Evolutionary conservation across 2,113 vertebrate genomes (phyloP).

Genomic region (Arothron firmamentum): DNA sequence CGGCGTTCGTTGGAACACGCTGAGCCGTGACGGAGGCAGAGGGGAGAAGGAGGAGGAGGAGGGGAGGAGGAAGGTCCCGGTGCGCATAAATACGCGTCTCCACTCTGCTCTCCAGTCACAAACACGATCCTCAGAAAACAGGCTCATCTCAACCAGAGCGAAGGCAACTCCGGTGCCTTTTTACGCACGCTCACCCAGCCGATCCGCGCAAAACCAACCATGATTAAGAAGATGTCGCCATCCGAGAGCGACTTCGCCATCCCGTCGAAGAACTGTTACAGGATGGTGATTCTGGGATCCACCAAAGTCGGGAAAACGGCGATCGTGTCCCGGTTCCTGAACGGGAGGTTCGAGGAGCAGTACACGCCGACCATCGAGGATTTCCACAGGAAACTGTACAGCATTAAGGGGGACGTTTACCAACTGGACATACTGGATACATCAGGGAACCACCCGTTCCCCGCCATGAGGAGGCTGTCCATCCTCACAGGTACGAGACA

Average conservation of each 20-base stretch:
- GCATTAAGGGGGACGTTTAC: conserved; percentile 93
- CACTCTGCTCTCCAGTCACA: conserved; percentile 11
- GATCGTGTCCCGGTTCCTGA: conserved; percentile 95
- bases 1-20: neutral
- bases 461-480: conserved; percentile 94
- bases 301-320: conserved; percentile 98
- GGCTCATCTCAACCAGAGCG: fast-evolving
- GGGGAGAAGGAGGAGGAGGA: neutral
- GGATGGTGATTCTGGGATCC: conserved; percentile 97
- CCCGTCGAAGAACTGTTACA: conserved; percentile 93
- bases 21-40: conserved; percentile 51
- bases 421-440: conserved; percentile 97
- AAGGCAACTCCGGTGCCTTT: neutral
- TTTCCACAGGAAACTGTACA: conserved; percentile 98
- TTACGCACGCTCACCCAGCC: conserved; percentile 16
- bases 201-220: conserved; percentile 50
- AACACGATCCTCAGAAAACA: neutral
- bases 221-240: conserved; percentile 96
- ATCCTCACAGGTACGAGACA: conserved; percentile 86
- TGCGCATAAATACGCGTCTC: conserved; percentile 35
- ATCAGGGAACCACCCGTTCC: conserved; percentile 93
- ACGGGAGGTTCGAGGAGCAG: conserved; percentile 90
- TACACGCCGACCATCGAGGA: conserved; percentile 98
- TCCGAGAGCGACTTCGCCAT: conserved; percentile 87
- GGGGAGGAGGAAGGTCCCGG: conserved; percentile 28